phyloP scores from a whole-genome alignment of 2,797 vertebrate genomes.

The Cryptoblepharus egeriae region DNA sequence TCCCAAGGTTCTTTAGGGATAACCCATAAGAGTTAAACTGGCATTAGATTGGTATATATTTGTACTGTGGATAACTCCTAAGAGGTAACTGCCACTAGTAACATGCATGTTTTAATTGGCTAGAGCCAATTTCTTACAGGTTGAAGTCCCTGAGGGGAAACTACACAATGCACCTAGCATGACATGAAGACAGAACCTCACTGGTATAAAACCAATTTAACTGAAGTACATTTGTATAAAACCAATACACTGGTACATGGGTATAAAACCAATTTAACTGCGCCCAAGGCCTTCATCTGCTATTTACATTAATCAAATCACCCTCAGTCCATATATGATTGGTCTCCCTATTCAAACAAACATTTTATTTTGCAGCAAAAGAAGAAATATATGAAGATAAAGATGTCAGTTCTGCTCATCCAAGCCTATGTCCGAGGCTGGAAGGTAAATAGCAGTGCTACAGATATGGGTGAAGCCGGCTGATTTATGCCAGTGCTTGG shows the following conservation, averaged over 20 bases:
- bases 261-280: neutral
- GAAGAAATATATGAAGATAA: slow-evolving; percentile 72
- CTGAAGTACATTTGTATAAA: neutral
- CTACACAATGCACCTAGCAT: neutral
- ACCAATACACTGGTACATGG: neutral
- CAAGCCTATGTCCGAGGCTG: slow-evolving; percentile 79
- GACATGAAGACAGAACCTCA: neutral
- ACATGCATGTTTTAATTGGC: neutral
- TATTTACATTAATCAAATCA: neutral
- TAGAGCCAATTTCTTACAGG: neutral
- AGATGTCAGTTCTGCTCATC: slow-evolving; percentile 62
- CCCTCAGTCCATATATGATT: neutral
- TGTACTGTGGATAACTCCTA: neutral
- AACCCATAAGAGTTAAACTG: neutral
- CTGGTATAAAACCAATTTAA: neutral
- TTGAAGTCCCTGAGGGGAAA: neutral
- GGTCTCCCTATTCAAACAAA: neutral
- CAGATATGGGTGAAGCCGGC: neutral
- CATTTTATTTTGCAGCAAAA: slow-evolving; percentile 69
- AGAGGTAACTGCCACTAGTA: neutral
- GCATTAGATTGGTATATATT: neutral
- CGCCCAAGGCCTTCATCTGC: too few species aligned
- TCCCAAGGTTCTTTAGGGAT: neutral
- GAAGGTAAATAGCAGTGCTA: slow-evolving; percentile 73
- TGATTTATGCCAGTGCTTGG: neutral